A percentile compares a stretch with the other conserved stretches of the same genome.
These are phyloP conservation scores for Poliocrania exsul DNA, from an alignment of 2,797 vertebrate species.

Conservation along the genomic window DNA sequence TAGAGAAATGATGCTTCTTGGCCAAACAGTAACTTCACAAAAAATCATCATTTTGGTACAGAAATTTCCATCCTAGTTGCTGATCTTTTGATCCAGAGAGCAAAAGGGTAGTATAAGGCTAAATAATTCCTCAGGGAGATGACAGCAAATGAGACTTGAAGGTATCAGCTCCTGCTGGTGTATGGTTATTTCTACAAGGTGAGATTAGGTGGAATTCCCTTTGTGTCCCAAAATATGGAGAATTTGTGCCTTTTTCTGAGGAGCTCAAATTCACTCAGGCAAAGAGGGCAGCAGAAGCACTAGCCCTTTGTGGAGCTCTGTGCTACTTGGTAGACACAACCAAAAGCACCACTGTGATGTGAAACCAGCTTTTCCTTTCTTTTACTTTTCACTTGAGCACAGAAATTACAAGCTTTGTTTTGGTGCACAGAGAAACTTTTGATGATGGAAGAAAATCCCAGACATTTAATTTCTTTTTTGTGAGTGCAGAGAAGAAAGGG, in stretches of 20 bases:
- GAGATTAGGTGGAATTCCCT: not conserved
- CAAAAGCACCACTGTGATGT: not conserved
- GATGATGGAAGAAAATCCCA: not conserved
- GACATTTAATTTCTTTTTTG: not conserved
- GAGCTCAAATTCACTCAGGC: not conserved
- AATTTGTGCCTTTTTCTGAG: not conserved
- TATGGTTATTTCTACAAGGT: not conserved
- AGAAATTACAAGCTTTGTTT: not conserved
- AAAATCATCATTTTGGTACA: not conserved
- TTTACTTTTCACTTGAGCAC: not conserved
- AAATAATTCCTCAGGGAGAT: not conserved
- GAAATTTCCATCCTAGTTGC: not conserved
- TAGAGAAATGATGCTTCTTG: not conserved
- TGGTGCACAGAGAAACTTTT: not conserved
- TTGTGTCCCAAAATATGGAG: not conserved
- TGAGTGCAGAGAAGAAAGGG: accelerated
- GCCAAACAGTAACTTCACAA: not conserved
- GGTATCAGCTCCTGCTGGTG: not conserved
- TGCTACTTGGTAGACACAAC: not conserved
- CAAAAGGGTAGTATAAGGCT: not conserved
- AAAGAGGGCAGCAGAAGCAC: not conserved
- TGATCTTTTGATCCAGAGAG: not conserved
- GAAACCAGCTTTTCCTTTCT: not conserved
- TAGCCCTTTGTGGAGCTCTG: not conserved
- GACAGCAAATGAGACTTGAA: not conserved